Evolutionary conservation across 2,888 invertebrate genomes (phyloP).

Genomic region (Willowsia nigromaculata): DNA sequence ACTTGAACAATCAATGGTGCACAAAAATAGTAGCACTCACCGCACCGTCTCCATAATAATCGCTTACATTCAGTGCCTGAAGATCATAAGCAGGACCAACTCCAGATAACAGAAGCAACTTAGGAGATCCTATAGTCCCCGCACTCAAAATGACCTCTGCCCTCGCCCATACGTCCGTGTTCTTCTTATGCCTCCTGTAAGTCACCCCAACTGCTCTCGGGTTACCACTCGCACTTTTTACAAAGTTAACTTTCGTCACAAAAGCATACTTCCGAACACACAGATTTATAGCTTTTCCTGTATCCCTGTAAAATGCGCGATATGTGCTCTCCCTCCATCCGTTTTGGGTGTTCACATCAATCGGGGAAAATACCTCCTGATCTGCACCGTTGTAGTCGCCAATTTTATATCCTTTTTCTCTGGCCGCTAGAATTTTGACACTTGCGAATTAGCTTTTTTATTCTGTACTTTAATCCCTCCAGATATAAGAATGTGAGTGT

Average conservation of each 20-base stretch:
- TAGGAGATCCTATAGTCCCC: conserved; percentile 52
- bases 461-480: no score
- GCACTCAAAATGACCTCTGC: conserved; percentile 61
- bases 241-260: conserved; percentile 59
- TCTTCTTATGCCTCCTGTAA: conserved; percentile 17
- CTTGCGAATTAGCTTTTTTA: no score
- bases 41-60: no score
- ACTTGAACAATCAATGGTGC: no score
- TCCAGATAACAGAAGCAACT: conserved; percentile 52
- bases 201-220: conserved; percentile 42
- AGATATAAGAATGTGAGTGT: no score
- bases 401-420: conserved; percentile 29
- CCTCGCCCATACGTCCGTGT: not conserved
- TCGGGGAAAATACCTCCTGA: conserved; percentile 47
- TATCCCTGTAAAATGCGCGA: conserved; percentile 51
- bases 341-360: conserved; percentile 33
- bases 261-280: conserved; percentile 69
- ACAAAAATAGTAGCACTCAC: no score
- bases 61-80: not conserved
- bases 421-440: no score
- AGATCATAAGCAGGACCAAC: conserved; percentile 27
- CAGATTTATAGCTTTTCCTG: conserved; percentile 55
- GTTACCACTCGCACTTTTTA: not conserved
- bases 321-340: conserved; percentile 55
- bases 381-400: conserved; percentile 52